Percentiles rank a stretch among this genome's conserved stretches.
Evolutionary conservation across 2,797 vertebrate species (phyloP).

Genomic region (Acanthopagrus latus): DNA sequence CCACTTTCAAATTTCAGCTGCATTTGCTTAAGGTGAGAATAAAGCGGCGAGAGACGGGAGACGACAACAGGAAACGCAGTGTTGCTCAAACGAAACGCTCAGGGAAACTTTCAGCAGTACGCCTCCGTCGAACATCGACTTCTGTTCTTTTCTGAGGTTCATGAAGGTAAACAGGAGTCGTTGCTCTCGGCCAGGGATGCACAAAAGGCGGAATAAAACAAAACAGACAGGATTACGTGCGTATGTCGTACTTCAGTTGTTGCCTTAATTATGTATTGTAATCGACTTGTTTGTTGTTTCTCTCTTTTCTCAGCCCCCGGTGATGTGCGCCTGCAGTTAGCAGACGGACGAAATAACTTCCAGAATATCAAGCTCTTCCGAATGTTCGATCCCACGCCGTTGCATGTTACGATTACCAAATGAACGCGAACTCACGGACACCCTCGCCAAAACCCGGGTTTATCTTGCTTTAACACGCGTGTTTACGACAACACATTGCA

Average conservation of each 20-base stretch:
- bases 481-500: conserved; percentile 27
- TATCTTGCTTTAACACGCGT: conserved; percentile 4
- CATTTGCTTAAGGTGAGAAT: conserved; percentile 1
- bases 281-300: neutral
- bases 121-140: conserved; percentile 1
- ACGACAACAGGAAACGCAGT: neutral
- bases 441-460: conserved; percentile 8
- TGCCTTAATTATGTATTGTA: conserved; percentile 40
- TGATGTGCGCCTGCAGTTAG: neutral
- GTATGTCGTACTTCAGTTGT: conserved; percentile 34
- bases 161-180: conserved; percentile 15
- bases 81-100: neutral
- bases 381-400: neutral
- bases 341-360: neutral
- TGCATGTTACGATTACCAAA: neutral
- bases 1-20: neutral
- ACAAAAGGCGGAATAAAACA: neutral
- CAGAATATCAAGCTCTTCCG: neutral
- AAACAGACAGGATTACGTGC: conserved; percentile 20
- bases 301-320: neutral
- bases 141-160: conserved; percentile 11
- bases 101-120: neutral
- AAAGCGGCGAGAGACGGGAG: neutral
- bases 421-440: conserved; percentile 1
- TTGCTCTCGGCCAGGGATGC: conserved; percentile 14